Percentiles rank a stretch among this genome's conserved stretches.
phyloP scores from a whole-genome alignment of 2,888 invertebrate genomes.

The Chironomus tentans region DNA sequence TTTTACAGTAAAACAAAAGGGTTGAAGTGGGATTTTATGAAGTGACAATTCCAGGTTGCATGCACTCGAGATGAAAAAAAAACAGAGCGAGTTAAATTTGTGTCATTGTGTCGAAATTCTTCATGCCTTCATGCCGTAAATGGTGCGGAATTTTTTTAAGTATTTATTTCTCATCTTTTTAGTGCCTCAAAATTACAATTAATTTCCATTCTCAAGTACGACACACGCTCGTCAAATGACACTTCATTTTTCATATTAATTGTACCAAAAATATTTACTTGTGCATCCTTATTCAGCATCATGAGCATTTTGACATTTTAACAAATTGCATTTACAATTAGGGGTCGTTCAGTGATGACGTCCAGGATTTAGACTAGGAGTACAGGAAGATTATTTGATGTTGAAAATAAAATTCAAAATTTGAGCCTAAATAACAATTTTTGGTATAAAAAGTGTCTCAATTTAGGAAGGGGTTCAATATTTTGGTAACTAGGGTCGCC shows the following conservation, averaged over 20 bases:
- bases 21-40: background rate
- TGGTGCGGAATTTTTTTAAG: background rate
- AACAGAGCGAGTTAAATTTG: background rate
- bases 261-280: background rate
- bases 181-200: no score
- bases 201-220: background rate
- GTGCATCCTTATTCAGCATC: background rate
- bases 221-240: background rate
- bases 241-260: constrained; percentile 4
- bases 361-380: no score
- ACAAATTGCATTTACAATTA: background rate
- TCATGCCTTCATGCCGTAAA: background rate
- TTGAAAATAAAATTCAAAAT: no score
- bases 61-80: background rate
- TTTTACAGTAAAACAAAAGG: background rate
- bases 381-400: no score
- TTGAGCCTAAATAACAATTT: no score
- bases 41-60: background rate
- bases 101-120: background rate
- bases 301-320: background rate
- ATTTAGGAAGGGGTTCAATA: no score
- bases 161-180: no score
- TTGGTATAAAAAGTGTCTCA: no score
- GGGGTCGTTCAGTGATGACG: no score
- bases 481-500: no score